A percentile compares a stretch with the other conserved stretches of the same genome.
These are phyloP conservation scores for Electrophaes corylata DNA, from an alignment of 2,888 invertebrate genomes.

Conservation along the genomic window DNA sequence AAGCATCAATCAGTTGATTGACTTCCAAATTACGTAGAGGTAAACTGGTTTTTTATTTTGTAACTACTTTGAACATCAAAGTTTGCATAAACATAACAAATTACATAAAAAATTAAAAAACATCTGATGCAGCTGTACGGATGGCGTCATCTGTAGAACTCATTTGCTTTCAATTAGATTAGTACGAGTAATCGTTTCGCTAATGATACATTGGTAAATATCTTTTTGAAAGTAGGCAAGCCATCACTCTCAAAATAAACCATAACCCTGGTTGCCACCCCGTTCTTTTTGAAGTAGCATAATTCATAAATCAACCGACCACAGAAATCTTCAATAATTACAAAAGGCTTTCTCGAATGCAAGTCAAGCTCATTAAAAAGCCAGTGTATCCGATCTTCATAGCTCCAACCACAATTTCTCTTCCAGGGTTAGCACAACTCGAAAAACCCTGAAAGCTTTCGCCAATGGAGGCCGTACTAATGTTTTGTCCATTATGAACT, in stretches of 20 bases:
- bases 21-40: neutral
- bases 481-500: slow-evolving; percentile 78
- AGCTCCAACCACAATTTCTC: slow-evolving; percentile 39
- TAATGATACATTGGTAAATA: neutral
- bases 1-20: neutral
- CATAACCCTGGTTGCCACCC: neutral
- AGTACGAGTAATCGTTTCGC: neutral
- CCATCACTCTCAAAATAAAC: neutral
- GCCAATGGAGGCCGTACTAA: slow-evolving; percentile 72
- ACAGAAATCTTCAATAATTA: neutral
- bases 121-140: too few relatives aligned
- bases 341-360: slow-evolving; percentile 7
- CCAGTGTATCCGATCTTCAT: slow-evolving; percentile 38
- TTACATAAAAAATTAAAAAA: too few relatives aligned
- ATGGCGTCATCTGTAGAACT: too few relatives aligned
- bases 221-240: neutral
- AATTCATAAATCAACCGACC: neutral
- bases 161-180: neutral
- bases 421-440: slow-evolving; percentile 61
- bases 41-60: neutral
- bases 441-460: slow-evolving; percentile 75
- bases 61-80: neutral
- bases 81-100: neutral
- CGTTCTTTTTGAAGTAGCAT: neutral
- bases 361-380: slow-evolving; percentile 25